Evolutionary conservation across 2,888 invertebrate genomes (phyloP).

Genomic region (Drosophila anceps): DNA sequence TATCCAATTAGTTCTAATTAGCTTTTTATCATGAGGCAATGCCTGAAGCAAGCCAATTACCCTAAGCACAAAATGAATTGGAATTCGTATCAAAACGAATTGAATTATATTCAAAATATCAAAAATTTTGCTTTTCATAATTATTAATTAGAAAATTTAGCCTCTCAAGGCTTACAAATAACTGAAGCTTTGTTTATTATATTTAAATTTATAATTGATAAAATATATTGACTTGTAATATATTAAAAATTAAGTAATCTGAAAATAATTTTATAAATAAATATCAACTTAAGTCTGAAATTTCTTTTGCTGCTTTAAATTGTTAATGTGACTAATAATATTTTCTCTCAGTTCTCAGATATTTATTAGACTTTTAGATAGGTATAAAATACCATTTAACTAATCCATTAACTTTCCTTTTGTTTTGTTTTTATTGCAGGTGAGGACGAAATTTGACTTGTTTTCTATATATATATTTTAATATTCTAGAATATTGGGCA

Average conservation of each 20-base stretch:
- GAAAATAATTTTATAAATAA: no score
- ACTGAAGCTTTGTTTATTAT: no score
- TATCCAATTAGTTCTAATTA: constrained; percentile 4
- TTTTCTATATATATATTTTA: neutral
- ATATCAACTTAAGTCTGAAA: no score
- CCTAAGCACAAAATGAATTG: neutral
- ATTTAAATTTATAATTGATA: no score
- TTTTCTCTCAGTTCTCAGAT: no score
- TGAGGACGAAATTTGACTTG: constrained; percentile 18
- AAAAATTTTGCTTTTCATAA: neutral
- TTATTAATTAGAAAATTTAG: no score
- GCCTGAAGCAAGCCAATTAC: neutral
- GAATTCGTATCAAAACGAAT: neutral
- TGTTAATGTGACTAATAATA: no score
- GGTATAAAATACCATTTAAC: neutral
- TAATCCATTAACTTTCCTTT: neutral
- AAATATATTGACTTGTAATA: no score
- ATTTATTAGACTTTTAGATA: neutral
- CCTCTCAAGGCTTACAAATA: no score
- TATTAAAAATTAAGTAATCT: no score
- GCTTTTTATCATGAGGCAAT: neutral
- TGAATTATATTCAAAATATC: neutral
- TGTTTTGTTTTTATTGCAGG: constrained; percentile 47
- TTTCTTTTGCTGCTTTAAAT: no score
- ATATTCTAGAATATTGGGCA: neutral